Evolutionary conservation across 2,797 vertebrate species (phyloP).

Genomic region (Hydrocynus forskahlii): DNA sequence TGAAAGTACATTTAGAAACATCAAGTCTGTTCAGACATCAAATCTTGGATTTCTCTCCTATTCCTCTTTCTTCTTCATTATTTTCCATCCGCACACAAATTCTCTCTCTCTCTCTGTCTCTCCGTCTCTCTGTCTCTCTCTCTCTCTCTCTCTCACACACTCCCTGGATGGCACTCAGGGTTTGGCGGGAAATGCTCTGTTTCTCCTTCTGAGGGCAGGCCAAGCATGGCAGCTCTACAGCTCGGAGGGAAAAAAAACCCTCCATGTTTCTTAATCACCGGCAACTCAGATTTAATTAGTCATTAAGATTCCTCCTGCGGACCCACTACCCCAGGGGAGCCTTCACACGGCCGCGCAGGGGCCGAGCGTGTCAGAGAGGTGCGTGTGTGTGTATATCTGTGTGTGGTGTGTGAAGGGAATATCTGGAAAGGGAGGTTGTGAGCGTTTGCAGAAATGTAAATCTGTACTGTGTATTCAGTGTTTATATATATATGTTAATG

Average conservation of each 20-base stretch:
- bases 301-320: slow-evolving; percentile 82
- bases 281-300: slow-evolving; percentile 83
- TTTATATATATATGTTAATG: not conserved
- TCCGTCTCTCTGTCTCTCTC: not conserved
- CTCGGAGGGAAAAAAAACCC: slow-evolving; percentile 64
- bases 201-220: slow-evolving; percentile 68
- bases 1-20: not conserved
- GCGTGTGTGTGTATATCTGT: slow-evolving; percentile 24
- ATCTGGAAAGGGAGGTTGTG: slow-evolving; percentile 2
- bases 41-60: not conserved
- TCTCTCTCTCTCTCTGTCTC: not conserved
- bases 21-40: slow-evolving; percentile 14
- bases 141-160: slow-evolving; percentile 19
- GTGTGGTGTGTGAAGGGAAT: slow-evolving; percentile 15
- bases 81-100: slow-evolving; percentile 56
- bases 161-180: slow-evolving; percentile 57
- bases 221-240: slow-evolving; percentile 61
- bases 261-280: slow-evolving; percentile 79
- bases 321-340: slow-evolving; percentile 71
- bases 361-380: slow-evolving; percentile 33
- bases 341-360: slow-evolving; percentile 63
- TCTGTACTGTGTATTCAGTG: not conserved
- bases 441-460: not conserved
- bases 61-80: not conserved
- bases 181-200: slow-evolving; percentile 73